Percentiles rank a stretch among this genome's conserved stretches.
Evolutionary conservation across 2,113 vertebrate genomes (phyloP).

Genomic region (Salminus brasiliensis): DNA sequence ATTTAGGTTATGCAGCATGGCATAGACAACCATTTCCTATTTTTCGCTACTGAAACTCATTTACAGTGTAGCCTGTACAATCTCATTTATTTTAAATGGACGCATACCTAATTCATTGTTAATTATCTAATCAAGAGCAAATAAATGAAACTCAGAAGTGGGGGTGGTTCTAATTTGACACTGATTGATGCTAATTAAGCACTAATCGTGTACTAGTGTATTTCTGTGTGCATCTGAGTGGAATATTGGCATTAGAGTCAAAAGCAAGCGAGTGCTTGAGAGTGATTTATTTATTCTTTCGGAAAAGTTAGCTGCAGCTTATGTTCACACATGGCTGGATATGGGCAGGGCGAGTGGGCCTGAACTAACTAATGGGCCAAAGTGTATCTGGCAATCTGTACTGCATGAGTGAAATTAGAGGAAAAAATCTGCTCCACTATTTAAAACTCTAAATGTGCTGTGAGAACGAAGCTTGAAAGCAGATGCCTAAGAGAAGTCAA

Average conservation of each 20-base stretch:
- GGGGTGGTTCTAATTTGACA: constrained; percentile 28
- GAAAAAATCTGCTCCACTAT: neutral
- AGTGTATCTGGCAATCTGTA: constrained; percentile 7
- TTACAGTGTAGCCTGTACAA: neutral
- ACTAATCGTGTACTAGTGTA: constrained; percentile 19
- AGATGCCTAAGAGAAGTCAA: constrained; percentile 9
- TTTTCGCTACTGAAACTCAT: constrained; percentile 1
- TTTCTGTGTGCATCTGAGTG: constrained; percentile 44
- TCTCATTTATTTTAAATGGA: constrained; percentile 25
- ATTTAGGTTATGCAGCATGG: neutral
- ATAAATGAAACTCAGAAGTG: constrained; percentile 15
- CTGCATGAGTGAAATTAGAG: constrained; percentile 3
- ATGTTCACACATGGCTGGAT: constrained; percentile 33
- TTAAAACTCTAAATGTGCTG: constrained; percentile 19
- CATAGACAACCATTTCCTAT: neutral
- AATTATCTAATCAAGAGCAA: constrained; percentile 39
- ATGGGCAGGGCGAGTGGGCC: constrained; percentile 20
- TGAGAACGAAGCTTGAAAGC: neutral
- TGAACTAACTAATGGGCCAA: constrained; percentile 53
- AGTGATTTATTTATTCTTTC: constrained; percentile 44
- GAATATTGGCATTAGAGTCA: constrained; percentile 25
- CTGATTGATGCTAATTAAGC: constrained; percentile 44
- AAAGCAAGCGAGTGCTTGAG: constrained; percentile 4
- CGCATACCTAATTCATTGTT: constrained; percentile 30
- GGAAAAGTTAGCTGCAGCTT: constrained; percentile 27